Conservation (phyloP, 1,140 invertebrate species). For the Seison nebaliae region DNA sequence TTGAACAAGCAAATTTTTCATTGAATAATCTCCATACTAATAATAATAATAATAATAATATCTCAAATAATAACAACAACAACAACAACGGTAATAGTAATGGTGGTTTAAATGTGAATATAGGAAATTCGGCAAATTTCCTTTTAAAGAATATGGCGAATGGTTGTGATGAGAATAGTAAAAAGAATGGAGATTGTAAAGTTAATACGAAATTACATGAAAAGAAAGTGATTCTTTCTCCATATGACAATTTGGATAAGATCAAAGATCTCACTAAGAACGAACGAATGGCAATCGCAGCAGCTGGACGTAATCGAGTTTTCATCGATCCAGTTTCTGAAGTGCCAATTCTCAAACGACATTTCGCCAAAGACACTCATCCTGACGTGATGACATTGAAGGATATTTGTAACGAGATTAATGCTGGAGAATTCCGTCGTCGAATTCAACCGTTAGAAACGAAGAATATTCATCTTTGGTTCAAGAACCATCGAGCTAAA, state of each 20-base stretch:
- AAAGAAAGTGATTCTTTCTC: constrained; percentile 1
- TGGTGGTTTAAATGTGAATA: too few relatives aligned
- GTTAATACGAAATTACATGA: constrained; percentile 5
- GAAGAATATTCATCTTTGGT: constrained; percentile 78
- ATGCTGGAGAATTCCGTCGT: constrained; percentile 57
- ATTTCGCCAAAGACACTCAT: constrained; percentile 88
- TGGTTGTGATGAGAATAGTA: constrained; percentile 1
- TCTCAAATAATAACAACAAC: too few relatives aligned
- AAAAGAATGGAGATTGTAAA: constrained; percentile 2
- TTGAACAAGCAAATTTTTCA: too few relatives aligned
- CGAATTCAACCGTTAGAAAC: constrained; percentile 82
- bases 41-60: too few relatives aligned
- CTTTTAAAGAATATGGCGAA: constrained; percentile 1
- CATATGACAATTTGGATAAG: neutral
- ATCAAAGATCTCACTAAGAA: neutral
- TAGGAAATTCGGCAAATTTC: too few relatives aligned
- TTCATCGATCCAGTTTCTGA: constrained; percentile 94
- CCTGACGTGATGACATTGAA: constrained; percentile 35
- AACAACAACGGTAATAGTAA: too few relatives aligned
- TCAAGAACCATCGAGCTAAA: constrained; percentile 69
- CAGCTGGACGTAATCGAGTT: constrained; percentile 49
- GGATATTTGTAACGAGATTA: constrained; percentile 80
- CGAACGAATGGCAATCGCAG: constrained; percentile 23
- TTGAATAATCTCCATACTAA: too few relatives aligned
- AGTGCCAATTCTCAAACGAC: constrained; percentile 74